Base-by-base conservation (phyloP, 2,797 vertebrate genomes). In the Neosilurus mollespiculum region DNA sequence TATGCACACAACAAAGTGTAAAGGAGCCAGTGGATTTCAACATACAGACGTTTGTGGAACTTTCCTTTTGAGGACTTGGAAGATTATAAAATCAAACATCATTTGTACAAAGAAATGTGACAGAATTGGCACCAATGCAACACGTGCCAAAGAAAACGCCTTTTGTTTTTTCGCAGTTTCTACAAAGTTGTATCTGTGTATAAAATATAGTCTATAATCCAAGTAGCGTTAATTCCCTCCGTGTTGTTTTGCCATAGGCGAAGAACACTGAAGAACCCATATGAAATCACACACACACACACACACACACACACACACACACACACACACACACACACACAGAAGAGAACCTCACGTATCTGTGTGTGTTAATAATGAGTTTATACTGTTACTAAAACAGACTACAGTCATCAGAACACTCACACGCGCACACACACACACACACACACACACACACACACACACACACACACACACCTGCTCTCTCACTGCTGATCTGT, bases 141-240 rank as follows among this genome's bases (percentile, higher is more conserved):
- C 92, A 92, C 92, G 94, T 95, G 94, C 94, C 95, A 95, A 95
- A 95, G 94, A 93, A 94, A 94, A 93, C 92, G 91, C 93, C 93
- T 90, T 81, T 81, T 62, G 69, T 89, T 93, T 94, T 95, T 94
- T 43, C 37, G 93, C 93, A 92, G 93, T 95, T 94, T 94, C 93
- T 94, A 93, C 91, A 91, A 78, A 94, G 92, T 94, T 94, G 93
- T 94, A 92, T 93, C 92, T 90, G 90, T 91, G 91, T 94, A 91
- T 91, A 87, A 87, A 88, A 89, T 89, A 92, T 93, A 94, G 92
- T 92, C 92, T 93, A 93, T 87, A 88, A 81, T 94, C 92, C 90
- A 93, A 93, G 90, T 91, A 90, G 89, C 93, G 93, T 92, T 53
- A 62, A 92, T 91, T 90, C 90, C 84, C 90, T 88, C 90, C 90